A percentile compares a stretch with the other conserved stretches of the same genome.
These are phyloP conservation scores for Synergus itoensis DNA, from an alignment of 2,888 invertebrate species.

Conservation along the genomic window DNA sequence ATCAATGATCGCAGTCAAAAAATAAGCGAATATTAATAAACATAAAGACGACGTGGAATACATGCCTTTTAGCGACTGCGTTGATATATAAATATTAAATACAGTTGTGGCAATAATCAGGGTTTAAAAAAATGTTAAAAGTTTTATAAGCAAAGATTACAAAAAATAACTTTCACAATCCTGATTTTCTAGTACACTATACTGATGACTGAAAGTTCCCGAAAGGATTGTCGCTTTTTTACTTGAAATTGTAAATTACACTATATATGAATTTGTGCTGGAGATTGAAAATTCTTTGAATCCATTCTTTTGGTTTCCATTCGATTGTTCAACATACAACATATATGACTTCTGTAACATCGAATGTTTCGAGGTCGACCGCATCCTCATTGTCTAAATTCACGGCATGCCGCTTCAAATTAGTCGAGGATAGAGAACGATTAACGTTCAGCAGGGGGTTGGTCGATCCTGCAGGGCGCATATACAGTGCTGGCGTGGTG, in stretches of 20 bases:
- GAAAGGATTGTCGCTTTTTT: no score
- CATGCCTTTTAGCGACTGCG: not conserved
- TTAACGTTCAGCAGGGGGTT: conserved; percentile 66
- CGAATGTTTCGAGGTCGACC: conserved; percentile 55
- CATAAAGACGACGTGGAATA: not conserved
- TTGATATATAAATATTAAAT: not conserved
- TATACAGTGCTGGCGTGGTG: conserved; percentile 55
- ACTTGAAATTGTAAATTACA: no score
- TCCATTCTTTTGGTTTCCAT: not conserved
- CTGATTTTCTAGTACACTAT: not conserved
- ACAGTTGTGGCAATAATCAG: not conserved
- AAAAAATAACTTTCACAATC: not conserved
- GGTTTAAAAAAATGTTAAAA: not conserved
- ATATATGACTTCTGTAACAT: not conserved
- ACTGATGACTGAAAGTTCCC: not conserved
- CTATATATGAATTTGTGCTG: no score
- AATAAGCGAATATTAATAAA: not conserved
- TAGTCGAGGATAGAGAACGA: conserved; percentile 64
- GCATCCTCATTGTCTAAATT: conserved; percentile 69
- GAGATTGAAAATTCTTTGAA: no score
- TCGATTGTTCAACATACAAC: not conserved
- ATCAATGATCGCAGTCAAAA: not conserved
- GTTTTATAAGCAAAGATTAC: not conserved
- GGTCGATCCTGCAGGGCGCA: conserved; percentile 47
- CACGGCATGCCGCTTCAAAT: conserved; percentile 60